phyloP scores from a whole-genome alignment of 2,888 invertebrate genomes.

The Euproctis similis region DNA sequence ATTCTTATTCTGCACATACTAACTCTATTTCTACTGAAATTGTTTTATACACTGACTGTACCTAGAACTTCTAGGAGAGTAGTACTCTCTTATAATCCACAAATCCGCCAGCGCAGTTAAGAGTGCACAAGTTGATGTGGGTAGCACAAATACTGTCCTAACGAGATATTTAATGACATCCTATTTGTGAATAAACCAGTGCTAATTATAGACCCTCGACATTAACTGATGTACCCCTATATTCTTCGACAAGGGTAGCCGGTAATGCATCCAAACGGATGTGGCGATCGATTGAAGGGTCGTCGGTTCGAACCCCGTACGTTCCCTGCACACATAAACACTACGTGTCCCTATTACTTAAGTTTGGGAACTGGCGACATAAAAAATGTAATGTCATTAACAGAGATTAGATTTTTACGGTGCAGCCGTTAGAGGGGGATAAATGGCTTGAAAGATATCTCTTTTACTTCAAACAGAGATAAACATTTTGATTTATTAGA shows the following conservation, averaged over 20 bases:
- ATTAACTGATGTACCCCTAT: slow-evolving; percentile 14
- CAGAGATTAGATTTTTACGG: slow-evolving; percentile 16
- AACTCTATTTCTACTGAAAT: too few relatives aligned
- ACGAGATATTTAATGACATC: slow-evolving; percentile 34
- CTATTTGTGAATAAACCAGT: slow-evolving; percentile 35
- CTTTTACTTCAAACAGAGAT: neutral
- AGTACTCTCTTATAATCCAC: neutral
- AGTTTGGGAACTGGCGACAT: slow-evolving; percentile 21
- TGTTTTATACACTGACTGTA: too few relatives aligned
- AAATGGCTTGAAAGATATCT: neutral
- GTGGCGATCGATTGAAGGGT: slow-evolving; percentile 19
- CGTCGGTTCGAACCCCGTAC: slow-evolving; percentile 9
- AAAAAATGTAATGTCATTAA: slow-evolving; percentile 24
- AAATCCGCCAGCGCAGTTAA: neutral
- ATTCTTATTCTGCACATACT: too few relatives aligned
- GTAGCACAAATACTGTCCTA: slow-evolving; percentile 19
- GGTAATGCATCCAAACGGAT: slow-evolving; percentile 11
- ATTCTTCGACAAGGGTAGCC: slow-evolving; percentile 5
- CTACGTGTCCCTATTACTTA: slow-evolving; percentile 21
- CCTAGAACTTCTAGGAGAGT: too few relatives aligned
- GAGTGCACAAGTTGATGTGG: neutral
- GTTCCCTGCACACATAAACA: slow-evolving; percentile 16
- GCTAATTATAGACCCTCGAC: slow-evolving; percentile 32
- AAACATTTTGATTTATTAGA: too few relatives aligned
- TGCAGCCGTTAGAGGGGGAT: slow-evolving; percentile 6